Base-by-base conservation (phyloP, 1,140 invertebrate genomes). In the Eulimnadia texana region DNA sequence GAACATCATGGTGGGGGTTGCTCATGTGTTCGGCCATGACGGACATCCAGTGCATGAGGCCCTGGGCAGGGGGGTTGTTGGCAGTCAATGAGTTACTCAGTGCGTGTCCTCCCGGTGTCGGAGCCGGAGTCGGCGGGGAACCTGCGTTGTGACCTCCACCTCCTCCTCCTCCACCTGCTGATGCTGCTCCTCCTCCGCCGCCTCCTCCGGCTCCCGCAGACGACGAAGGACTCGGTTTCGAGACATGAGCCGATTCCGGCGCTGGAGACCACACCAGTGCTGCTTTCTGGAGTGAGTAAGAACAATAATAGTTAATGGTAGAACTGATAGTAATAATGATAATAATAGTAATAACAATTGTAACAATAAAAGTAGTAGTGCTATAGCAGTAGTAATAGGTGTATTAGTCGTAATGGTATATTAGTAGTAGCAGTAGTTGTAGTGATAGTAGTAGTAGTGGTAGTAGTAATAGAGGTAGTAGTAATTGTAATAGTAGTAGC, bases 11-110 rank as follows among this genome's bases (percentile, higher is more conserved):
- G 68, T 79, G 78, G 16, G 76, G 79, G 77, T 76, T 79, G 68
- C 33, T 42, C 33, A 81, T 86, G 70, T 86, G 84, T 70, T 87
- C 85, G 25, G 85, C 83, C 84, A 88, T 86, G 63, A 88, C 83
- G 67, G 84, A 85, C 84, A 87, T 86, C 84, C 85, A 87, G 73
- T 88, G 84, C 61, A 85, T 84, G 64, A 86, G 76, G 16, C 33
- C 33, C 33, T 42, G 33, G 6, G 33, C 6, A 16, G 6, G 6
- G 16, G 33, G 33, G 33, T 42, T 42, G 33, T 6, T 42, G 33
- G 33, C 6, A 42, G 33, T 16, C 33, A 16, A 42, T 16, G 33
- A 42, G 33, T 42, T 42, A 16, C 33, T 42, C 33, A 42, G 33
- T 6, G 33, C 33, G 33, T 42, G 33, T 42, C 33, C 33, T 9